A percentile compares a stretch with the other conserved stretches of the same genome.
Evolutionary conservation across 2,888 invertebrate genomes (phyloP).

Genomic region (Brachynemurus nebulosus): DNA sequence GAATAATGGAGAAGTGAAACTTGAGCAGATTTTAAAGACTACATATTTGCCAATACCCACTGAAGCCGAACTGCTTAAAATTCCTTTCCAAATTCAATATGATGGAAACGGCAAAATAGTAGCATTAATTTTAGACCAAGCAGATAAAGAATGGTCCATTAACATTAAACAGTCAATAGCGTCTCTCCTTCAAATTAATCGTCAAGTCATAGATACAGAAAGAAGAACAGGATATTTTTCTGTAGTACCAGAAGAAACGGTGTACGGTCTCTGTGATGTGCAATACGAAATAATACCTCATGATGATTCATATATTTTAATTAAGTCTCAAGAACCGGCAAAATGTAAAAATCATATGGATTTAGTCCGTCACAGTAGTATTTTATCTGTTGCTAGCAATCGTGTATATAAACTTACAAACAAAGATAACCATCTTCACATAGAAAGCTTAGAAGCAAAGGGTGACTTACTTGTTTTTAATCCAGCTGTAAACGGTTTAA

Average conservation of each 20-base stretch:
- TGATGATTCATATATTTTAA: constrained; percentile 22
- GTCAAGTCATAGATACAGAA: constrained; percentile 28
- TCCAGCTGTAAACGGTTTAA: no score
- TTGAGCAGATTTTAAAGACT: no score
- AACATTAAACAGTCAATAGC: constrained; percentile 32
- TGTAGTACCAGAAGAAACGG: constrained; percentile 26
- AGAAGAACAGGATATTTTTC: constrained; percentile 23
- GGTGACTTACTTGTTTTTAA: no score
- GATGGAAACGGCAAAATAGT: constrained; percentile 22
- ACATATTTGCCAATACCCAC: constrained; percentile 16
- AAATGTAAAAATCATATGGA: no score
- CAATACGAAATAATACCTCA: constrained; percentile 25
- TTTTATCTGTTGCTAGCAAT: no score
- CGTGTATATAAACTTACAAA: no score
- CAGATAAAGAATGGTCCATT: constrained; percentile 27
- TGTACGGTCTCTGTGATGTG: constrained; percentile 28
- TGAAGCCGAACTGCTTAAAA: constrained; percentile 19
- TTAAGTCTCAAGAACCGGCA: constrained; percentile 25
- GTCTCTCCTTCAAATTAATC: no score
- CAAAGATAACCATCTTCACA: no score
- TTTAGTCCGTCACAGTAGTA: no score
- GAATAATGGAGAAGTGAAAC: constrained; percentile 23
- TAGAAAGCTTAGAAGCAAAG: no score
- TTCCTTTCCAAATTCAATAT: constrained; percentile 21
- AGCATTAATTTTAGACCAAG: constrained; percentile 24